Conservation (phyloP, 2,888 invertebrate species). For the Phortica magna region DNA sequence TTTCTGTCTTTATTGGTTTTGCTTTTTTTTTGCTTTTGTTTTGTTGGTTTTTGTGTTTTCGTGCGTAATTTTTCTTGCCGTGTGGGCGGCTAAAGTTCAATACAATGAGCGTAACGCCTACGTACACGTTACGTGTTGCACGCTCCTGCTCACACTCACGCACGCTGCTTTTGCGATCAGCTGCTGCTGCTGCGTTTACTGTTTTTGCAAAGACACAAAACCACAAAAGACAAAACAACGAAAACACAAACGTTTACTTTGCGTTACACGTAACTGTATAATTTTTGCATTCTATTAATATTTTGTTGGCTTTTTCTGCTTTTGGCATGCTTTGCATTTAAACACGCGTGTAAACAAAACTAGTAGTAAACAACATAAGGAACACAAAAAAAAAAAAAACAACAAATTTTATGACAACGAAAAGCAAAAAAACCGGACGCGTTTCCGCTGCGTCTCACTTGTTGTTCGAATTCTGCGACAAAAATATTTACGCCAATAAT, state of each 20-base stretch:
- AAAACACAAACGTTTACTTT: background rate
- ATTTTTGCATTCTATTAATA: background rate
- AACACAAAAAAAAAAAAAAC: background rate
- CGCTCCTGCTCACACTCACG: background rate
- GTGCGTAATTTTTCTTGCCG: constrained; percentile 1
- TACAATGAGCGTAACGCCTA: background rate
- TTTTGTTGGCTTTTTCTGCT: background rate
- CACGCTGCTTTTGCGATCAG: constrained; percentile 25
- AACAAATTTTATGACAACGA: background rate
- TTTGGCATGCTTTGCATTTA: background rate
- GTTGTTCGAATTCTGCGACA: no score
- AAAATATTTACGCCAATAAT: background rate
- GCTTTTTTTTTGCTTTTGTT: background rate
- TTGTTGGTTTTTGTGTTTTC: background rate
- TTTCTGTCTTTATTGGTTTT: background rate
- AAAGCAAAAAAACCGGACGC: background rate
- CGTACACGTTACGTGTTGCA: constrained; percentile 10
- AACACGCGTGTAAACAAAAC: background rate
- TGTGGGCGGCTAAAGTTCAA: background rate
- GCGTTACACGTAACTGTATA: background rate
- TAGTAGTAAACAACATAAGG: background rate
- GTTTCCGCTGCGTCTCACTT: background rate
- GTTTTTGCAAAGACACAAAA: constrained; percentile 6
- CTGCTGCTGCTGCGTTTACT: background rate
- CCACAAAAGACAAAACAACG: background rate